A percentile compares a stretch with the other conserved stretches of the same genome.
Evolutionary conservation across 2,113 vertebrate genomes (phyloP).

Genomic region (Isurus oxyrinchus): DNA sequence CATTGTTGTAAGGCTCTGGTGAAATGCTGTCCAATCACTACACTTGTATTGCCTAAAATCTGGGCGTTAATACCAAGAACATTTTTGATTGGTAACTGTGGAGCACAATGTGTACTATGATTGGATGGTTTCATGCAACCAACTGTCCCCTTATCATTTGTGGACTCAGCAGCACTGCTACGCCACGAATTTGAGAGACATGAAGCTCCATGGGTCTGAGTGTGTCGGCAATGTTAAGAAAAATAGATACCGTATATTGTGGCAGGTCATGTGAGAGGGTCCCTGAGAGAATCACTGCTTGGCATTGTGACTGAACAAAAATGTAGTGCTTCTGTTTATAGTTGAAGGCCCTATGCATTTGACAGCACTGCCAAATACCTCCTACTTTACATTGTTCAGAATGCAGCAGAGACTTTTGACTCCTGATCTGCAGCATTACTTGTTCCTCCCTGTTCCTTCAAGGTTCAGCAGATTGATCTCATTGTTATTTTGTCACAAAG

Average conservation of each 20-base stretch:
- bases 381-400: neutral
- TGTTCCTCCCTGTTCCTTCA: neutral
- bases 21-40: neutral
- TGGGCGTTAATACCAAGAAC: neutral
- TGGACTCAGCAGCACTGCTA: neutral
- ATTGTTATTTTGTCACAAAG: neutral
- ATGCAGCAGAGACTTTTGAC: neutral
- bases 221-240: neutral
- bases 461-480: neutral
- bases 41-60: neutral
- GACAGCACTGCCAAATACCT: neutral
- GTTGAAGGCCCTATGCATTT: neutral
- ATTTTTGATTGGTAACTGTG: neutral
- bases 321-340: neutral
- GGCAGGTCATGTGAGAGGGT: neutral
- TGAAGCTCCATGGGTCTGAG: neutral
- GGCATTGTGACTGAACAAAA: neutral
- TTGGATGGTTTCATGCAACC: neutral
- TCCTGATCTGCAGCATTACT: neutral
- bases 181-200: neutral
- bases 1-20: neutral
- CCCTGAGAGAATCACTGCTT: neutral
- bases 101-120: neutral
- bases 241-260: neutral
- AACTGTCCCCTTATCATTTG: neutral